Evolutionary conservation across 2,113 vertebrate species (phyloP).

Genomic region (Crotalus horridus): DNA sequence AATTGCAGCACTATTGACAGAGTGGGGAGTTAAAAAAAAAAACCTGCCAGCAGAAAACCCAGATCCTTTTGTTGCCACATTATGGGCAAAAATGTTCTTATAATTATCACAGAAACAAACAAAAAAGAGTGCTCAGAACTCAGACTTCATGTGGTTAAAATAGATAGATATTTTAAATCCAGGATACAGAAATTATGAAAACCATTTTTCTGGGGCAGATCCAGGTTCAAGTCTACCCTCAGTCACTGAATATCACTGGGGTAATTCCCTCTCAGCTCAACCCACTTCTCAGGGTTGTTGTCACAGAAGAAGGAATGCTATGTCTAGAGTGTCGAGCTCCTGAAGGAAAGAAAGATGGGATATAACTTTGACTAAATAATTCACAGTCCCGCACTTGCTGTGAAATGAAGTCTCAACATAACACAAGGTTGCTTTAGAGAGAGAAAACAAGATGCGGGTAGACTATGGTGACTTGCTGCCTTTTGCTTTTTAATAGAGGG

Average conservation of each 20-base stretch:
- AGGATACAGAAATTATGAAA: background rate
- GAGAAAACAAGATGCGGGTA: background rate
- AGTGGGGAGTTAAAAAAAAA: background rate
- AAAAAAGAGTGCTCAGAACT: background rate
- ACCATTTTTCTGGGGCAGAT: background rate
- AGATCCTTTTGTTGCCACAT: slow-evolving; percentile 25
- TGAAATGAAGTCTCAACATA: background rate
- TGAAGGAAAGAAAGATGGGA: background rate
- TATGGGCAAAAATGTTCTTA: slow-evolving; percentile 3
- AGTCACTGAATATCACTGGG: background rate
- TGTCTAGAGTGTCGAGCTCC: background rate
- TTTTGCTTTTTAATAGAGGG: background rate
- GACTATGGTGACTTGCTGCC: background rate
- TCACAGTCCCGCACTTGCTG: background rate
- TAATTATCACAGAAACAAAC: background rate
- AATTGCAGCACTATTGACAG: background rate
- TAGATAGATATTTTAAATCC: slow-evolving; percentile 21
- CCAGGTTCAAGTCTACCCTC: background rate
- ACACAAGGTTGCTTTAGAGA: background rate
- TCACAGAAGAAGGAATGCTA: background rate
- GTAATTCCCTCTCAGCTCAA: background rate
- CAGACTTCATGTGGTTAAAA: background rate
- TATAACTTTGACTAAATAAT: background rate
- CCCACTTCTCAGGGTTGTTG: background rate
- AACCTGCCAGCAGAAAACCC: slow-evolving; percentile 26